A percentile compares a stretch with the other conserved stretches of the same genome.
phyloP scores from a whole-genome alignment of 2,888 invertebrate genomes.

The Dryocosmus kuriphilus region DNA sequence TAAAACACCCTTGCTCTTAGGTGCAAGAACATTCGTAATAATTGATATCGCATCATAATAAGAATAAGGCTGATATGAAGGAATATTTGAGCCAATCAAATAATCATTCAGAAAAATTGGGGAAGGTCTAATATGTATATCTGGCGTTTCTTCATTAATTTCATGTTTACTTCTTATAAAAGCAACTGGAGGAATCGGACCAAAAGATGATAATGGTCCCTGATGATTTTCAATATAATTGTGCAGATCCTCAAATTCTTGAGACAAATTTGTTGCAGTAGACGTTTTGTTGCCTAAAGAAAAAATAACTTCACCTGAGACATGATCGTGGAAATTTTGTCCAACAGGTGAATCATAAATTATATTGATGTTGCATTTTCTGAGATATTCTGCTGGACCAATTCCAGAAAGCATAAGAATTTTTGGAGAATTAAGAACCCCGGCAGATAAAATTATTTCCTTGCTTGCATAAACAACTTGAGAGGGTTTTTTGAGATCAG shows the following conservation, averaged over 20 bases:
- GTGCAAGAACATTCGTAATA: slow-evolving; percentile 80
- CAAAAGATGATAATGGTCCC: slow-evolving; percentile 80
- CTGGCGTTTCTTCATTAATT: slow-evolving; percentile 78
- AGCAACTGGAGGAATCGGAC: slow-evolving; percentile 81
- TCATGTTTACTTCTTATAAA: slow-evolving; percentile 81
- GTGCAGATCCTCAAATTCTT: slow-evolving; percentile 68
- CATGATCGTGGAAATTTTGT: slow-evolving; percentile 82
- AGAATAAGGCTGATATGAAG: slow-evolving; percentile 80
- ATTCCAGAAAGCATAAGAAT: no score
- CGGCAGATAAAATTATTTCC: slow-evolving; percentile 92
- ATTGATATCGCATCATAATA: slow-evolving; percentile 74
- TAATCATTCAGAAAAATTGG: slow-evolving; percentile 70
- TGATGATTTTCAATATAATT: slow-evolving; percentile 66
- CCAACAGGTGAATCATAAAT: slow-evolving; percentile 83
- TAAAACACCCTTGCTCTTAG: slow-evolving; percentile 83
- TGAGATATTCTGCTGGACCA: slow-evolving; percentile 83
- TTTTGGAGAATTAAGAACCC: slow-evolving; percentile 93
- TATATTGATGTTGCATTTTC: slow-evolving; percentile 80
- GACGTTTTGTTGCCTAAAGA: slow-evolving; percentile 62
- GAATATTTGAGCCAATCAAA: slow-evolving; percentile 51
- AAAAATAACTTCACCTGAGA: slow-evolving; percentile 66
- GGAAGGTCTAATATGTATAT: slow-evolving; percentile 79
- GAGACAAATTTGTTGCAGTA: slow-evolving; percentile 62
- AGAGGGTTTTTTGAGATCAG: slow-evolving; percentile 60
- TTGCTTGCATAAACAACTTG: slow-evolving; percentile 81